Conservation (phyloP, 2,797 vertebrate genomes). For the Pachyuromys duprasi region DNA sequence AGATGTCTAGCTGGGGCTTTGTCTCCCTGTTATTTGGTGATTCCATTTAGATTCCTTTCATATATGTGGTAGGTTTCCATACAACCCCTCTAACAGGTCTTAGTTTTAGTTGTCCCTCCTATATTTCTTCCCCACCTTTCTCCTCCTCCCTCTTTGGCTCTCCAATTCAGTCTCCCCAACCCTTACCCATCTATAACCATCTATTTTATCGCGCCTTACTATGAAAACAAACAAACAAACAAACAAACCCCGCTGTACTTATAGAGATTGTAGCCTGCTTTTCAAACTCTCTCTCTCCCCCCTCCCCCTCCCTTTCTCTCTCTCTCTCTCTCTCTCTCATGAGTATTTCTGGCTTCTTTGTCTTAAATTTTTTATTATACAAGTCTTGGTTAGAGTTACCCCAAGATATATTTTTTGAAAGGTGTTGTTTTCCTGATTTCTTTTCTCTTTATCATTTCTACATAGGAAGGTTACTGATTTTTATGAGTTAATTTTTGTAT, state of each 20-base stretch:
- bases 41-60: neutral
- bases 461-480: neutral
- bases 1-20: neutral
- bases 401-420: neutral
- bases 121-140: no score
- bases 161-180: neutral
- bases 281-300: neutral
- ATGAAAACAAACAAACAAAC: neutral
- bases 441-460: neutral
- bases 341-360: neutral
- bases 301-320: no score
- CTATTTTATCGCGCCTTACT: neutral
- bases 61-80: neutral
- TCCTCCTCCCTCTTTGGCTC: neutral
- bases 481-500: neutral
- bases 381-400: neutral
- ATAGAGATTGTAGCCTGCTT: neutral
- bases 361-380: neutral
- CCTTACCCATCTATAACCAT: neutral
- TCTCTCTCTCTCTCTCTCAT: neutral
- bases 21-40: neutral
- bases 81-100: neutral
- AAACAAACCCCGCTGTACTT: neutral
- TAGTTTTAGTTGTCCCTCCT: no score
- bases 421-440: neutral